These are phyloP conservation scores for Brachymystax lenok DNA, from an alignment of 2,797 vertebrate species.

Conservation along the genomic window DNA sequence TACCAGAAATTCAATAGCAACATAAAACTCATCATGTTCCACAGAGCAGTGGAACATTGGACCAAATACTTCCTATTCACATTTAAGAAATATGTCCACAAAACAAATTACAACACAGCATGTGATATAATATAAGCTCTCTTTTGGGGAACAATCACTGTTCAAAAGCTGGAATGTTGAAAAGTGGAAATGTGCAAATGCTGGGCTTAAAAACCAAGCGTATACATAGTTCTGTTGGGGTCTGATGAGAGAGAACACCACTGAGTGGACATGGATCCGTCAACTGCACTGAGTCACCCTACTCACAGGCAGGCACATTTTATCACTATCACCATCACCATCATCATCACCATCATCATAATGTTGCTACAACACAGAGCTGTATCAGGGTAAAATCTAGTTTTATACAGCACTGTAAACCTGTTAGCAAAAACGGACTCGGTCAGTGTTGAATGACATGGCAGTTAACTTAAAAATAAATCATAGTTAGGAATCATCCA, in stretches of 20 bases:
- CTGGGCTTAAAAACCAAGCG: constrained; percentile 30
- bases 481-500: constrained; percentile 31
- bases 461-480: constrained; percentile 34
- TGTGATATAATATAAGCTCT: constrained; percentile 50
- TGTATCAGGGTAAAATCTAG: background rate
- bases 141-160: constrained; percentile 49
- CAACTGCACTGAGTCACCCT: background rate
- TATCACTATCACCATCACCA: constrained; percentile 15
- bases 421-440: no score
- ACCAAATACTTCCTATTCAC: constrained; percentile 60
- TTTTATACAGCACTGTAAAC: constrained; percentile 26
- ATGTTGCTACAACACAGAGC: constrained; percentile 21
- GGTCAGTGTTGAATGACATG: constrained; percentile 7
- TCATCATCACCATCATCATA: background rate
- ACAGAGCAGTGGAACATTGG: constrained; percentile 42
- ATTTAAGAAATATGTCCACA: constrained; percentile 67
- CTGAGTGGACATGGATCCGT: background rate
- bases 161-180: background rate
- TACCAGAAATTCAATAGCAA: constrained; percentile 16
- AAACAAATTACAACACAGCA: constrained; percentile 65
- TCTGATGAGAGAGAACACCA: constrained; percentile 8
- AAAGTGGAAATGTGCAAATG: constrained; percentile 31
- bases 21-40: constrained; percentile 31
- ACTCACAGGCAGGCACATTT: background rate
- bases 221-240: constrained; percentile 10